Percentiles rank a stretch among this genome's conserved stretches.
Evolutionary conservation across 2,888 invertebrate genomes (phyloP).

Genomic region (Dexiosoma caninum): DNA sequence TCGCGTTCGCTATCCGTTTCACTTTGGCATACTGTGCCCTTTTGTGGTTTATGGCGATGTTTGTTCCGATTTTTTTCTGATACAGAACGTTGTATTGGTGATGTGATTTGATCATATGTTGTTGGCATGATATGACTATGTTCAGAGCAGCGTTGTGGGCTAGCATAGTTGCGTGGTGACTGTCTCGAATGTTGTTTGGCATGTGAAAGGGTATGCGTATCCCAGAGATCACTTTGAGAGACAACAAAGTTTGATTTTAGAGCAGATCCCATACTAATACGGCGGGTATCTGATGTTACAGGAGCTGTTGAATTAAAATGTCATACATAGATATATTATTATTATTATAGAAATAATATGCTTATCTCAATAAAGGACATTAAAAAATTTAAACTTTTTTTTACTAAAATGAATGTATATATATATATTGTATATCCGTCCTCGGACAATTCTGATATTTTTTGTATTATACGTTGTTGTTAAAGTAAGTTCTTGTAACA

Average conservation of each 20-base stretch:
- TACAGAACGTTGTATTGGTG: slow-evolving; percentile 82
- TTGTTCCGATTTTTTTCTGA: slow-evolving; percentile 82
- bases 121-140: slow-evolving; percentile 75
- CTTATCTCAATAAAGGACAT: too few relatives aligned
- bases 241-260: slow-evolving; percentile 81
- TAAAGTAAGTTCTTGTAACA: too few relatives aligned
- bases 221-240: slow-evolving; percentile 84
- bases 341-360: neutral
- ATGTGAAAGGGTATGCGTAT: slow-evolving; percentile 81
- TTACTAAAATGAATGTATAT: too few relatives aligned
- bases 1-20: slow-evolving; percentile 79
- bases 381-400: too few relatives aligned
- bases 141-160: slow-evolving; percentile 76
- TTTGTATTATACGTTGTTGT: too few relatives aligned
- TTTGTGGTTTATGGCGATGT: slow-evolving; percentile 78
- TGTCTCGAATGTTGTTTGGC: slow-evolving; percentile 77
- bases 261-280: slow-evolving; percentile 74
- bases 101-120: slow-evolving; percentile 73
- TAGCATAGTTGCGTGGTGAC: slow-evolving; percentile 77
- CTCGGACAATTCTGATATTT: too few relatives aligned
- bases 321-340: neutral
- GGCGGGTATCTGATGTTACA: slow-evolving; percentile 73
- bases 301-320: slow-evolving; percentile 67
- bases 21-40: slow-evolving; percentile 79
- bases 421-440: too few relatives aligned